phyloP scores from a whole-genome alignment of 2,797 vertebrate species.

The Spheniscus humboldti region DNA sequence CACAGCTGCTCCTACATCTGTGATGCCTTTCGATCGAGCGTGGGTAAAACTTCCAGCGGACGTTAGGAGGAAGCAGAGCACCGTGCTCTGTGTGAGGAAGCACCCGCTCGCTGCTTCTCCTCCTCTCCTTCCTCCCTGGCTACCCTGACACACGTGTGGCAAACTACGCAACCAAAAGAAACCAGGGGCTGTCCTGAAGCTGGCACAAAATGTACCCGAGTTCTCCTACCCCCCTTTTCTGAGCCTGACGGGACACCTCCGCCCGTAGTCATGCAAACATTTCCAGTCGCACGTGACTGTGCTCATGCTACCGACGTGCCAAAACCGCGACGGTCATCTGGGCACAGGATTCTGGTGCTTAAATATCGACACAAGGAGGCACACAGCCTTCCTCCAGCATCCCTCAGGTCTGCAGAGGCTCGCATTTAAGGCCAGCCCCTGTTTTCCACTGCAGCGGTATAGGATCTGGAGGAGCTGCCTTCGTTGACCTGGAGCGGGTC shows the following conservation, averaged over 20 bases:
- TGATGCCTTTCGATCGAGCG: accelerated
- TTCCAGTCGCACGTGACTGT: not conserved
- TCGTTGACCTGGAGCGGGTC: not conserved
- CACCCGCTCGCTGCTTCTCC: not conserved
- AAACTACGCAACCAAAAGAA: not conserved
- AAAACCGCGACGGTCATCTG: not conserved
- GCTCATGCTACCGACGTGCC: not conserved
- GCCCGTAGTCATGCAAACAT: not conserved
- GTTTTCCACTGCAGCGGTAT: not conserved
- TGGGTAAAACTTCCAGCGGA: not conserved
- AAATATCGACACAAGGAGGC: not conserved
- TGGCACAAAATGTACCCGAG: not conserved
- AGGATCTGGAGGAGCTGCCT: not conserved
- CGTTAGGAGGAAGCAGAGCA: conserved; percentile 60
- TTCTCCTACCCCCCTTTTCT: not conserved
- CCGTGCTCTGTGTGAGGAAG: not conserved
- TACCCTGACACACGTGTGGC: not conserved
- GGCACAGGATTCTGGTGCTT: not conserved
- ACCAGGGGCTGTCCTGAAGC: not conserved
- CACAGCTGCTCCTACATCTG: not conserved
- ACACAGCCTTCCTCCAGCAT: not conserved
- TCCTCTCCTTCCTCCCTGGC: not conserved
- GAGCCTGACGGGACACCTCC: not conserved
- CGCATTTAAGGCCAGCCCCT: not conserved
- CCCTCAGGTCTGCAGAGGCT: not conserved